These are phyloP conservation scores for Gymnothorax javanicus DNA, from an alignment of 2,797 vertebrate genomes.

Conservation along the genomic window DNA sequence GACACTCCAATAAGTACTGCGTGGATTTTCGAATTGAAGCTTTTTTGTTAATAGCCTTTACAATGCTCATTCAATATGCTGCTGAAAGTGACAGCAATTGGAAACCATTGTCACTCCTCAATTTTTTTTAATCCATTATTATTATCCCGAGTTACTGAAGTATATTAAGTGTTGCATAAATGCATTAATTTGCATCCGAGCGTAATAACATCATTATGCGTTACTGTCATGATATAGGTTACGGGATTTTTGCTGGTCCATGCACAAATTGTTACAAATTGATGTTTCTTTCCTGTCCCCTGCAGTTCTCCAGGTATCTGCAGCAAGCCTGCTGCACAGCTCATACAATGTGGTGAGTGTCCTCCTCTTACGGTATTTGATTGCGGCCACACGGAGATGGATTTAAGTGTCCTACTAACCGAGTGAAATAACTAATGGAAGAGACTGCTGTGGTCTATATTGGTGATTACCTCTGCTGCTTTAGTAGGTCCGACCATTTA, in stretches of 20 bases:
- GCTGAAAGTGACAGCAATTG: background rate
- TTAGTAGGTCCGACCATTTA: background rate
- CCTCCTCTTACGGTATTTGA: background rate
- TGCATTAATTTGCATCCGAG: background rate
- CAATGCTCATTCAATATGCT: background rate
- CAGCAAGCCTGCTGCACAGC: constrained; percentile 67
- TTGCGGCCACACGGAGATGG: background rate
- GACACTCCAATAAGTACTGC: constrained; percentile 26
- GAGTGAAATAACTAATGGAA: background rate
- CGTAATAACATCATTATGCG: too few relatives aligned
- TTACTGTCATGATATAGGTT: too few relatives aligned
- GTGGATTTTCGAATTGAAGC: background rate
- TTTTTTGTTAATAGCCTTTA: background rate
- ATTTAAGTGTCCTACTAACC: background rate
- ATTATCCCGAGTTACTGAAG: background rate
- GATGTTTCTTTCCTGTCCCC: background rate
- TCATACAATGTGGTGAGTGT: constrained; percentile 68
- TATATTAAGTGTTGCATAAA: background rate
- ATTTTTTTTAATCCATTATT: background rate
- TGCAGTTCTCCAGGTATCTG: constrained; percentile 67
- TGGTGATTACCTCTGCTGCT: background rate
- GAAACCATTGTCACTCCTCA: background rate
- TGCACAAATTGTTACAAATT: background rate
- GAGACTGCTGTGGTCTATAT: background rate
- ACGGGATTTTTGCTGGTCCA: too few relatives aligned